Base-by-base conservation (phyloP, 1,140 invertebrate genomes). In the Drosophila pseudoobscura region DNA sequence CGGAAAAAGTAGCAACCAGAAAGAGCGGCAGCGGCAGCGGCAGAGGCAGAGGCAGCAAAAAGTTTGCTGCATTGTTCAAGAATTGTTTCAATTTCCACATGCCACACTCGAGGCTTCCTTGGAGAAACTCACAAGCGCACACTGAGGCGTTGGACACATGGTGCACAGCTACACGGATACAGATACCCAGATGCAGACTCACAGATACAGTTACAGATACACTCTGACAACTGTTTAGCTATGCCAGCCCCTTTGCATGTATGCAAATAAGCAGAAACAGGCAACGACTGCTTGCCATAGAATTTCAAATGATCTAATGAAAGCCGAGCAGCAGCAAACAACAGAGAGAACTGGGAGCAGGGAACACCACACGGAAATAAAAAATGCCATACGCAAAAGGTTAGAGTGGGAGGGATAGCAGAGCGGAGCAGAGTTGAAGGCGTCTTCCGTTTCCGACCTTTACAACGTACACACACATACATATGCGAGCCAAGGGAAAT, bases 301-400 rank as follows among this genome's bases (percentile, higher is more conserved):
- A 75, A 83, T 83, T 83, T 75, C 75, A 83, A 84, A 84, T 84
- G 80, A 80, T 84, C 80, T 79, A 84, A 84, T 85, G 62, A 80
- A 85, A 79, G 20, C 13, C 44, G 46, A 58, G 50, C 75, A 63
- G 44, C 51, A 64, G 17, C 54, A 75, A 24, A 17, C 43, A 54
- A 11, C 29, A 31, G 29, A 8, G 29, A 8, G 29, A 43, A 49
- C 46, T 20, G 20, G 20, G 1, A 54, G 13, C 35, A 45, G 31
- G 8, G 7, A 31, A 31, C 35, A 45, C 20, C 39, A 56, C 24
- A 15, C 29, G 2, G 58, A 35, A n/a, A 55, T 62, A 64, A 50
- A 51, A 63, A 78, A 60, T 71, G 60, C 43, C 59, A 72, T 45
- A 58, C 68, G 75, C 43, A 50, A 39, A 44, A 35, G 49, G 13